Conservation (phyloP, 2,797 vertebrate species). For the Ara ararauna region DNA sequence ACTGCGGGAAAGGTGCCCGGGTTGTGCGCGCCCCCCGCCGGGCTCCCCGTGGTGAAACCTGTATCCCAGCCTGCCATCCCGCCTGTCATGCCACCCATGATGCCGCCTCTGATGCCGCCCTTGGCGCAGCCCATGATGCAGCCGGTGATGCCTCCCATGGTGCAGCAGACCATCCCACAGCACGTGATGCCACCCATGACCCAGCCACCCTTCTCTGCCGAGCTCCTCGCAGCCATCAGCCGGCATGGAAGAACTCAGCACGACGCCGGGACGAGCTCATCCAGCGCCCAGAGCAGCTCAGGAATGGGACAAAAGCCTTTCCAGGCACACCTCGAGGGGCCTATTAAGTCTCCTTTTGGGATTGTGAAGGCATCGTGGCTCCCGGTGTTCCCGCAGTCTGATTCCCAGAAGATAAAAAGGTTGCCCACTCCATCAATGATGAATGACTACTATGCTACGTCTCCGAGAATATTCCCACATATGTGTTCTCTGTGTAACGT, state of each 20-base stretch:
- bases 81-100: slow-evolving; percentile 8
- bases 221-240: slow-evolving; percentile 60
- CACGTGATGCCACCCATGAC: slow-evolving; percentile 55
- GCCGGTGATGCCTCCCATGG: slow-evolving; percentile 53
- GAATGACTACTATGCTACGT: slow-evolving; percentile 91
- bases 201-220: slow-evolving; percentile 67
- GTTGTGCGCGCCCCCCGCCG: slow-evolving; percentile 57
- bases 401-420: slow-evolving; percentile 77
- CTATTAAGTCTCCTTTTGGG: slow-evolving; percentile 78
- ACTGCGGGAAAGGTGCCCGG: slow-evolving; percentile 67
- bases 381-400: slow-evolving; percentile 65
- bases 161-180: slow-evolving; percentile 60
- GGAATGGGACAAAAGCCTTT: slow-evolving; percentile 58
- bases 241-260: slow-evolving; percentile 60
- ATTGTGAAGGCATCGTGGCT: slow-evolving; percentile 78
- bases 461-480: slow-evolving; percentile 94
- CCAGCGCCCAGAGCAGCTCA: neutral
- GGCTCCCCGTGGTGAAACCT: slow-evolving; percentile 59
- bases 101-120: slow-evolving; percentile 62
- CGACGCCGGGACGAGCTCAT: slow-evolving; percentile 35
- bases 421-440: slow-evolving; percentile 89
- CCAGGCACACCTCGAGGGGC: slow-evolving; percentile 9
- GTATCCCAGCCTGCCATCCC: neutral
- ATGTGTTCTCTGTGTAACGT: slow-evolving; percentile 96
- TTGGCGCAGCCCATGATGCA: slow-evolving; percentile 67